Evolutionary conservation across 2,888 invertebrate genomes (phyloP).

Genomic region (Apotomis betuletana): DNA sequence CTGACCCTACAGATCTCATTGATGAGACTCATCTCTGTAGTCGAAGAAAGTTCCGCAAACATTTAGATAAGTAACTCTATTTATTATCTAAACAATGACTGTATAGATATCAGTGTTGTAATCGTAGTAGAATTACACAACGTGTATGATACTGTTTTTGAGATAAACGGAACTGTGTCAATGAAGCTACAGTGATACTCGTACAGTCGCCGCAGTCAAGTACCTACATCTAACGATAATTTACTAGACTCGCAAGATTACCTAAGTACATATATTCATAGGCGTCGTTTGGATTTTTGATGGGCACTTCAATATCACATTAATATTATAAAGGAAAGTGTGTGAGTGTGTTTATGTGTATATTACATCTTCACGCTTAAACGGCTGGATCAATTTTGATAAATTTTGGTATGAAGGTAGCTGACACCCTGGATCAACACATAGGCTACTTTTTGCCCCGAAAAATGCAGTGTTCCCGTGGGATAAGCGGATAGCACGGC

Average conservation of each 20-base stretch:
- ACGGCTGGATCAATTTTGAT: too few relatives aligned
- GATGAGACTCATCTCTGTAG: constrained; percentile 34
- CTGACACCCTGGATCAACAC: too few relatives aligned
- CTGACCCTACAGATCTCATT: constrained; percentile 31
- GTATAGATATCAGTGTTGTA: constrained; percentile 38
- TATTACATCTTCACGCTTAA: too few relatives aligned
- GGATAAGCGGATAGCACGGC: too few relatives aligned
- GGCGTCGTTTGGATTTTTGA: too few relatives aligned
- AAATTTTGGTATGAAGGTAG: too few relatives aligned
- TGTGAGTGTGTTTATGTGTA: too few relatives aligned
- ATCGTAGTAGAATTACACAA: constrained; percentile 56
- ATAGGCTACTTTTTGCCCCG: too few relatives aligned
- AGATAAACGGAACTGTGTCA: constrained; percentile 66
- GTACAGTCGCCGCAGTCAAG: constrained; percentile 7
- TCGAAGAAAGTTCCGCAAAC: constrained; percentile 40
- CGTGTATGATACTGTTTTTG: constrained; percentile 49
- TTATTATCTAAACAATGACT: constrained; percentile 41
- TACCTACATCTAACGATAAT: constrained; percentile 13
- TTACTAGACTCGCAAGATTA: background rate
- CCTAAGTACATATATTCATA: background rate
- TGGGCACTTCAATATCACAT: too few relatives aligned
- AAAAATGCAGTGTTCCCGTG: too few relatives aligned
- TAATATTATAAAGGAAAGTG: too few relatives aligned
- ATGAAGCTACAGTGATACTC: constrained; percentile 51
- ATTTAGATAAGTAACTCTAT: constrained; percentile 28